Evolutionary conservation across 2,113 vertebrate genomes (phyloP).

Genomic region (Bos javanicus): DNA sequence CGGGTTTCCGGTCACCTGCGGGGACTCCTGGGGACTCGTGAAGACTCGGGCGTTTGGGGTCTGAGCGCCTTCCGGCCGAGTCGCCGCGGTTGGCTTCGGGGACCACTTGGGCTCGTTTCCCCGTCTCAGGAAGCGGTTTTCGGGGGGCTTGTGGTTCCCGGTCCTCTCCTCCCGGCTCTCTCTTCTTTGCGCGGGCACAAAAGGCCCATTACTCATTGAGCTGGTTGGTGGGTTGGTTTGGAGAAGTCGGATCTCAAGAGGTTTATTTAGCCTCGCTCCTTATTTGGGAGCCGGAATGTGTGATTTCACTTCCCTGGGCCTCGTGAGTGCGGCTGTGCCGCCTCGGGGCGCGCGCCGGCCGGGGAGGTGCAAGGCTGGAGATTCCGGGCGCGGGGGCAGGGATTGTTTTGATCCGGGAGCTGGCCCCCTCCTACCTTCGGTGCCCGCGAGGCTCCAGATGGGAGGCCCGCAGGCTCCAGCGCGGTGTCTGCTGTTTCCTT

Average conservation of each 20-base stretch:
- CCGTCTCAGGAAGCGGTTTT: conserved; percentile 29
- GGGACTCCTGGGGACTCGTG: neutral
- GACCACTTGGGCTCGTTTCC: conserved; percentile 20
- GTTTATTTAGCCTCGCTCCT: conserved; percentile 64
- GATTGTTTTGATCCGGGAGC: conserved; percentile 46
- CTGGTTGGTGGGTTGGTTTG: conserved; percentile 63
- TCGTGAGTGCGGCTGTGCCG: conserved; percentile 22
- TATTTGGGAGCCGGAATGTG: conserved; percentile 78
- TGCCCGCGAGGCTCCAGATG: neutral
- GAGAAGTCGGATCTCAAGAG: conserved; percentile 63
- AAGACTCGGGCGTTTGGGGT: conserved; percentile 50
- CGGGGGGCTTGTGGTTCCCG: neutral
- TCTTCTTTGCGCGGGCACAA: conserved; percentile 56
- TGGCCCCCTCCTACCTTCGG: neutral
- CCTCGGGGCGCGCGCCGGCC: conserved; percentile 28
- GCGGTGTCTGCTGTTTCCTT: conserved; percentile 5
- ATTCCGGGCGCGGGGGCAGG: conserved; percentile 36
- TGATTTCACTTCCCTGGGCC: conserved; percentile 72
- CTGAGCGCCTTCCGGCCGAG: conserved; percentile 13
- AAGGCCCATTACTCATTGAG: conserved; percentile 70
- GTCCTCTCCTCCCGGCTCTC: neutral
- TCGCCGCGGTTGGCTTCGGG: neutral
- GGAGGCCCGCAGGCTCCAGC: neutral
- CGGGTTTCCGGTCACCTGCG: conserved; percentile 55
- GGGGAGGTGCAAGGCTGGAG: conserved; percentile 36